A percentile compares a stretch with the other conserved stretches of the same genome.
Evolutionary conservation across 2,113 vertebrate genomes (phyloP).

Genomic region (Corythoichthys intestinalis): DNA sequence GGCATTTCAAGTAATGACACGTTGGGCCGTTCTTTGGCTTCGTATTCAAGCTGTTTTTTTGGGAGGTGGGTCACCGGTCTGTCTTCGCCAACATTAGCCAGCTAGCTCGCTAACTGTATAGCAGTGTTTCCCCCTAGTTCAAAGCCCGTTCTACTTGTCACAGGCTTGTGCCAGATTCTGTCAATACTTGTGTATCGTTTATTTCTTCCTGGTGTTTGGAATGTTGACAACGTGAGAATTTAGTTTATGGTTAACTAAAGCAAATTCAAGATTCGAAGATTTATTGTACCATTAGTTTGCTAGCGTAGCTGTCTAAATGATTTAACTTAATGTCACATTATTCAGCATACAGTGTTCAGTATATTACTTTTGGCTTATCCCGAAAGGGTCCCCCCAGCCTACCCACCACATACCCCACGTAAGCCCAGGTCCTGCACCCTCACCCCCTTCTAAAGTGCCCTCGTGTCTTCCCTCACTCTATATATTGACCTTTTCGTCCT

Average conservation of each 20-base stretch:
- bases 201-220: background rate
- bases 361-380: no score
- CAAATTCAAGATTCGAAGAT: background rate
- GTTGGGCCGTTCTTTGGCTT: background rate
- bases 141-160: background rate
- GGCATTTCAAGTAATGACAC: background rate
- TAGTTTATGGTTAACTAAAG: background rate
- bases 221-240: background rate
- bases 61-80: slow-evolving; percentile 30
- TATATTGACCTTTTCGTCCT: no score
- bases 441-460: no score
- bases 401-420: no score
- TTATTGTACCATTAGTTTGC: background rate
- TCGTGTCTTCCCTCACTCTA: no score
- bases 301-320: background rate
- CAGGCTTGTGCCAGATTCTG: background rate
- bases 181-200: background rate
- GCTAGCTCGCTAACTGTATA: background rate
- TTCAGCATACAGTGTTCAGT: background rate
- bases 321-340: background rate
- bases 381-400: no score
- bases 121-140: background rate
- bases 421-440: no score
- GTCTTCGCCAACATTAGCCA: slow-evolving; percentile 44
- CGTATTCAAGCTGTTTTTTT: background rate